A percentile compares a stretch with the other conserved stretches of the same genome.
Evolutionary conservation across 1,140 invertebrate genomes (phyloP).

Genomic region (Hypsibius dujardini): DNA sequence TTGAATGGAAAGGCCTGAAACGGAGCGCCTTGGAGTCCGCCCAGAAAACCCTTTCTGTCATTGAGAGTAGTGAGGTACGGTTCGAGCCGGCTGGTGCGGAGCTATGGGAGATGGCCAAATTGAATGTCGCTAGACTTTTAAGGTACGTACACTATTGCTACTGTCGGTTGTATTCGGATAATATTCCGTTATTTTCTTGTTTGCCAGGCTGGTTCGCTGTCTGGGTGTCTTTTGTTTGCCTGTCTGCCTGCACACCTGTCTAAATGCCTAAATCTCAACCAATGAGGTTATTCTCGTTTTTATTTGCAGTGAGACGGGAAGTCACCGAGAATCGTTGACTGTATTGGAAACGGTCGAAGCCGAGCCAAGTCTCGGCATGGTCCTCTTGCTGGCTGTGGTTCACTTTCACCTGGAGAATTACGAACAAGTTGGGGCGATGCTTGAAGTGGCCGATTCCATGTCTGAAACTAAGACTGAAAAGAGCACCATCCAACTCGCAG

Average conservation of each 20-base stretch:
- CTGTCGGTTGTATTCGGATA: too few species aligned
- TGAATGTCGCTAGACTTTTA: neutral
- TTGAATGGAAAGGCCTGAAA: neutral
- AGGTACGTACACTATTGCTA: neutral
- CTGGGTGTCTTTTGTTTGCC: too few species aligned
- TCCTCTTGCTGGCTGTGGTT: neutral
- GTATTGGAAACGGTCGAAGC: neutral
- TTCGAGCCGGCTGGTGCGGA: neutral
- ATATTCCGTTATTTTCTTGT: too few species aligned
- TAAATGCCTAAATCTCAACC: too few species aligned
- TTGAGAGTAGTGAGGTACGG: conserved; percentile 1
- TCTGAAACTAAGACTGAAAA: neutral
- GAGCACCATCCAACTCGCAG: too few species aligned
- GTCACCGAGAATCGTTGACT: neutral
- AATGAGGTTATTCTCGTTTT: too few species aligned
- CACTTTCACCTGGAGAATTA: neutral
- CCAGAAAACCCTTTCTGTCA: neutral
- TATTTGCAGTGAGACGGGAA: too few species aligned
- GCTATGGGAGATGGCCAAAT: neutral
- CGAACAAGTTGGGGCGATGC: neutral
- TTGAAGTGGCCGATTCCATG: neutral
- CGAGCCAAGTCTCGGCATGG: neutral
- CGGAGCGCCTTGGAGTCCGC: neutral
- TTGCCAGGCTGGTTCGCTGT: too few species aligned
- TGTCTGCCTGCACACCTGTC: too few species aligned